Evolutionary conservation across 2,888 invertebrate genomes (phyloP).

Genomic region (Bugula neritina): DNA sequence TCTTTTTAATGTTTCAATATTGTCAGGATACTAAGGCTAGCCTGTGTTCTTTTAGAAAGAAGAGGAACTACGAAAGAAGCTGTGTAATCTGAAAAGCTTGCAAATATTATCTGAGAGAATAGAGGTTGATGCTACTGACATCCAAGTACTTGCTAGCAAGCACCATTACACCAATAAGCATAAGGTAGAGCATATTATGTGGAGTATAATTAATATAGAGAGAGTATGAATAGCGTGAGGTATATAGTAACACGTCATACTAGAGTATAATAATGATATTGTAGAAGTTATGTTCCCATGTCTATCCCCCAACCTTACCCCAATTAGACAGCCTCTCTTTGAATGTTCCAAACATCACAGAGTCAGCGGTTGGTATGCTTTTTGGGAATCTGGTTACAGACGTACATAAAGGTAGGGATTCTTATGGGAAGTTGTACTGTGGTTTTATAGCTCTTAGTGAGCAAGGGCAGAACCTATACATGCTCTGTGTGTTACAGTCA

Average conservation of each 20-base stretch:
- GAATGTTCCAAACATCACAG: neutral
- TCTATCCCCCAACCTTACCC: neutral
- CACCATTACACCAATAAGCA: neutral
- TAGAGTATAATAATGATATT: too few species aligned
- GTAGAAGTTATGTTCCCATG: neutral
- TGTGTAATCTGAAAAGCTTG: neutral
- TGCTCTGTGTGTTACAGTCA: neutral
- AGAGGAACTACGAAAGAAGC: neutral
- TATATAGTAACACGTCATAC: too few species aligned
- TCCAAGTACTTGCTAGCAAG: neutral
- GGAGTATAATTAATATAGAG: too few species aligned
- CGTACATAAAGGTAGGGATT: neutral
- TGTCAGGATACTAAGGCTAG: too few species aligned
- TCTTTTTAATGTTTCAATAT: too few species aligned
- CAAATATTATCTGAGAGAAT: neutral
- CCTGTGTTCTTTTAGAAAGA: too few species aligned
- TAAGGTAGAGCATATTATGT: too few species aligned
- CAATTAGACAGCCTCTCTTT: neutral
- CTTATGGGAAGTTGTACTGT: neutral
- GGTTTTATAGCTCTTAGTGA: neutral
- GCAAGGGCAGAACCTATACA: neutral
- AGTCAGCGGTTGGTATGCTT: neutral
- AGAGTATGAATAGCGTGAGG: too few species aligned
- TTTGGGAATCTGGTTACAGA: neutral
- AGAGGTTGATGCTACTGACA: neutral